phyloP scores from a whole-genome alignment of 2,113 vertebrate species.

The Gila orcuttii region DNA sequence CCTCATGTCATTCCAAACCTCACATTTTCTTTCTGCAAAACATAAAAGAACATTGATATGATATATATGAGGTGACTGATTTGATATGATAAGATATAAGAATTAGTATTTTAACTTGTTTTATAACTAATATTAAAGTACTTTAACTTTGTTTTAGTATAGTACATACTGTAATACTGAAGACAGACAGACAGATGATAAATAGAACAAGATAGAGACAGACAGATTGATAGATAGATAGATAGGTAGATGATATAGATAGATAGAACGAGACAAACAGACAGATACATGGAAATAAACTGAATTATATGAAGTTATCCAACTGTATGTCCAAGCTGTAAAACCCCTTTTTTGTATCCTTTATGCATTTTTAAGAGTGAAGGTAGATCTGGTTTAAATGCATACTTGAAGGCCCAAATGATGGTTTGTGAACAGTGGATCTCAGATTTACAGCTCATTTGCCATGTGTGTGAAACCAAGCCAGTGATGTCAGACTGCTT shows the following conservation, averaged over 20 bases:
- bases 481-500: constrained; percentile 44
- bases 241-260: too few species aligned
- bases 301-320: neutral
- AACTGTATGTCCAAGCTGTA: neutral
- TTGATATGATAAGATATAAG: too few species aligned
- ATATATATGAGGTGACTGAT: neutral
- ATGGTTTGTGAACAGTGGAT: constrained; percentile 27
- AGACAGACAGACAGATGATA: too few species aligned
- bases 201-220: too few species aligned
- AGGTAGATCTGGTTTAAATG: constrained; percentile 7
- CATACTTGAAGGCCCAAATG: constrained; percentile 36
- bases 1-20: neutral
- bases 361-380: neutral
- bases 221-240: too few species aligned
- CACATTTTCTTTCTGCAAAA: neutral
- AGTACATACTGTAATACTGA: too few species aligned
- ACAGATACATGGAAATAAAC: too few species aligned
- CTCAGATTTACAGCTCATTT: constrained; percentile 38
- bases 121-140: too few species aligned
- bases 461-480: constrained; percentile 26
- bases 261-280: too few species aligned
- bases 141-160: too few species aligned
- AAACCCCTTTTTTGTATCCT: neutral
- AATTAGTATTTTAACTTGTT: too few species aligned
- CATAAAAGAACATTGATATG: neutral